Conservation (phyloP, 1,140 invertebrate species). For the Goniozus legneri region DNA sequence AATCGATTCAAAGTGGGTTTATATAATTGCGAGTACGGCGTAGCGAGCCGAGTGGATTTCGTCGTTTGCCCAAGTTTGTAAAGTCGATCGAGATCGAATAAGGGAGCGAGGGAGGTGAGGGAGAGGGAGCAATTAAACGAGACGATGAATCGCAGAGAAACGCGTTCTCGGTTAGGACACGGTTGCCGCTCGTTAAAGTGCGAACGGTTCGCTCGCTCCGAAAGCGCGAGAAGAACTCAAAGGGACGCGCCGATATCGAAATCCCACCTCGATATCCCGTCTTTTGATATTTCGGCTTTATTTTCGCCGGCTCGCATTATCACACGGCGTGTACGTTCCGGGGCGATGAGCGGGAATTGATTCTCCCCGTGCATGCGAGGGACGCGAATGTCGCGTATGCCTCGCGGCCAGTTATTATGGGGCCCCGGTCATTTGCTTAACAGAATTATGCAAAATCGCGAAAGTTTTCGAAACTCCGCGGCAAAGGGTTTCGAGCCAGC, state of each 20-base stretch:
- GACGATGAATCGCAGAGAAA: slow-evolving; percentile 13
- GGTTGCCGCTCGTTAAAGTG: slow-evolving; percentile 14
- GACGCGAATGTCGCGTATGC: slow-evolving; percentile 25
- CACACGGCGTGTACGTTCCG: slow-evolving; percentile 10
- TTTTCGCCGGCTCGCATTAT: not conserved
- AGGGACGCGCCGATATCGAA: too few species aligned
- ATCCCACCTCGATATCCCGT: too few species aligned
- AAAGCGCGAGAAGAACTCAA: too few species aligned
- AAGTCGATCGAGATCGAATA: too few species aligned
- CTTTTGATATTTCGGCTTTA: too few species aligned
- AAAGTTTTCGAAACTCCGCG: slow-evolving; percentile 21
- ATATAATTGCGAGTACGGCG: too few species aligned
- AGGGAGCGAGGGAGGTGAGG: too few species aligned
- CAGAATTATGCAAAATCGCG: slow-evolving; percentile 31
- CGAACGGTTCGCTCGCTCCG: slow-evolving; percentile 15
- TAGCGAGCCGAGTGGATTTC: too few species aligned
- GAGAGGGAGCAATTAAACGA: slow-evolving; percentile 26
- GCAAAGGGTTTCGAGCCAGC: too few species aligned
- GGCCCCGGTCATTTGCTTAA: slow-evolving; percentile 32
- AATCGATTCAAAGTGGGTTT: too few species aligned
- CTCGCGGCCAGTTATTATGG: slow-evolving; percentile 29
- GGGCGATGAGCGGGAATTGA: too few species aligned
- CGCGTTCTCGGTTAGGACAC: slow-evolving; percentile 14
- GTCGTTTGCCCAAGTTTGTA: too few species aligned
- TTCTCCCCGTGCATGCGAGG: slow-evolving; percentile 11